Percentiles rank a stretch among this genome's conserved stretches.
These are phyloP conservation scores for Ladona fulva DNA, from an alignment of 1,140 invertebrate genomes.

Conservation along the genomic window DNA sequence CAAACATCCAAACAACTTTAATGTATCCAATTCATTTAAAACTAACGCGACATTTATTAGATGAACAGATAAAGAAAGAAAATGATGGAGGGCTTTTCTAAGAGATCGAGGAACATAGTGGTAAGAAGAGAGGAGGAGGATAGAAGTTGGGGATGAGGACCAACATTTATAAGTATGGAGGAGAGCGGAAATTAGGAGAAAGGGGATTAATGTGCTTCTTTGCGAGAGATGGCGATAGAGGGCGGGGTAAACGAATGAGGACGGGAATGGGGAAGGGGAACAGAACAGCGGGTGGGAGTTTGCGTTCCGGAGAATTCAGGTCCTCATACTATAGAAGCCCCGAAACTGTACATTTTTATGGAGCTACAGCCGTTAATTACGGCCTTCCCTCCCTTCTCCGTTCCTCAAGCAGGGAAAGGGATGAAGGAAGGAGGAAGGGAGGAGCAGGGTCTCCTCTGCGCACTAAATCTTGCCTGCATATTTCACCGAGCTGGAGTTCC, in stretches of 20 bases:
- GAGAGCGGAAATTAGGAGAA: not conserved
- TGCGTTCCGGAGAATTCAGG: not conserved
- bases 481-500: not conserved
- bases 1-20: too few species aligned
- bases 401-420: too few species aligned
- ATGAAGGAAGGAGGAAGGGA: not conserved
- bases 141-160: not conserved
- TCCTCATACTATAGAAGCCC: not conserved
- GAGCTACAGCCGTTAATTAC: not conserved
- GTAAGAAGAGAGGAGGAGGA: not conserved
- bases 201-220: not conserved
- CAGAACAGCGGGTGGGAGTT: not conserved
- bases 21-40: too few species aligned
- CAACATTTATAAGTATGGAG: not conserved
- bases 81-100: not conserved
- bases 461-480: constrained; percentile 5
- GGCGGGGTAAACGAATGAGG: not conserved
- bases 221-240: not conserved
- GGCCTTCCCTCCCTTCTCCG: not conserved
- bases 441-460: too few species aligned
- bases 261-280: not conserved
- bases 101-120: not conserved
- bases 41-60: too few species aligned
- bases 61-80: too few species aligned
- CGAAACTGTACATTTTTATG: constrained; percentile 3